These are phyloP conservation scores for Sternarchorhynchus goeldii DNA, from an alignment of 2,797 vertebrate species.

Conservation along the genomic window DNA sequence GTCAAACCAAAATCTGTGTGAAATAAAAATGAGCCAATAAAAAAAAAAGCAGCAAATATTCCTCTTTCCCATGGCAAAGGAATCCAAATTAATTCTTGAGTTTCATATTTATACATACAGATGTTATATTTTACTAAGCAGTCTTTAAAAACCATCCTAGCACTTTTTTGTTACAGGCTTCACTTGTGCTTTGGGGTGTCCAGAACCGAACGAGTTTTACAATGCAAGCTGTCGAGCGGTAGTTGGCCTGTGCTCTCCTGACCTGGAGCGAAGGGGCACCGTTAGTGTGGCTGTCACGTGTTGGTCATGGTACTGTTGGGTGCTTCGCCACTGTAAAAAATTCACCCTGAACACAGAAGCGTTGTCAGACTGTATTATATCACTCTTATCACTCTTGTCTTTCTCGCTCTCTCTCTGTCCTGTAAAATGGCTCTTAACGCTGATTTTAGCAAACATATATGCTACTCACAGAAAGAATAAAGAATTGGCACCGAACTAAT, in stretches of 20 bases:
- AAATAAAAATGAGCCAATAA: slow-evolving; percentile 26
- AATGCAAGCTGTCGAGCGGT: slow-evolving; percentile 33
- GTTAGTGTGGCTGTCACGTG: slow-evolving; percentile 54
- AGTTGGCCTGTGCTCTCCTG: slow-evolving; percentile 46
- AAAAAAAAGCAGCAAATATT: slow-evolving; percentile 30
- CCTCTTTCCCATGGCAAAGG: slow-evolving; percentile 44
- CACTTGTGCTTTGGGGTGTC: slow-evolving; percentile 44
- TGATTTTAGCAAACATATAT: slow-evolving; percentile 55
- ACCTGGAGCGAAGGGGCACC: slow-evolving; percentile 27
- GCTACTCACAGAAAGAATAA: slow-evolving; percentile 55
- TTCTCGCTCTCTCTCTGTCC: slow-evolving; percentile 46
- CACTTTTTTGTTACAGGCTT: slow-evolving; percentile 45
- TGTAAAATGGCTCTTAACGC: slow-evolving; percentile 51
- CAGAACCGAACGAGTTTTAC: slow-evolving; percentile 41
- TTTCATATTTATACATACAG: slow-evolving; percentile 68
- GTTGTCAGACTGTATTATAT: slow-evolving; percentile 50
- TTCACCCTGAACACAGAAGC: slow-evolving; percentile 51
- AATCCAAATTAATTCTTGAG: slow-evolving; percentile 36
- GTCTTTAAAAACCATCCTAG: slow-evolving; percentile 36
- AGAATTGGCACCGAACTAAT: slow-evolving; percentile 52
- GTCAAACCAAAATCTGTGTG: slow-evolving; percentile 33
- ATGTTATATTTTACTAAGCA: slow-evolving; percentile 76
- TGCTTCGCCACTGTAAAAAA: slow-evolving; percentile 55
- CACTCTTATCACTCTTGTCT: slow-evolving; percentile 27
- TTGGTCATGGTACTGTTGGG: slow-evolving; percentile 51